phyloP scores from a whole-genome alignment of 2,888 invertebrate species.

The Cryptophagus acutangulus region DNA sequence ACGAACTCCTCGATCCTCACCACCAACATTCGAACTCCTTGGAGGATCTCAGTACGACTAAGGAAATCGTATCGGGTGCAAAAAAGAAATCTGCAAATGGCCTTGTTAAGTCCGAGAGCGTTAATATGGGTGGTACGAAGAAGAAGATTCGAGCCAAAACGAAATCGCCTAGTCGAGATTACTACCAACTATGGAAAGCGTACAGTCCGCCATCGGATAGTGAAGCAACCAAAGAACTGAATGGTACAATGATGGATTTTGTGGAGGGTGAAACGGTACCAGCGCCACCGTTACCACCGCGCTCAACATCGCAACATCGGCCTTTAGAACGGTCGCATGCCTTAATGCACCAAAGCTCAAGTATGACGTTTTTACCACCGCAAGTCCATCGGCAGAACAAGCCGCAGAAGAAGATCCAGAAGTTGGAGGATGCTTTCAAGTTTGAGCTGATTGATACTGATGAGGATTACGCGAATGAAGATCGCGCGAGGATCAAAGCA shows the following conservation, averaged over 20 bases:
- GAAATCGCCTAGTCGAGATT: constrained; percentile 58
- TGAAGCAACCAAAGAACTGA: constrained; percentile 24
- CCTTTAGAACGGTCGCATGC: constrained; percentile 61
- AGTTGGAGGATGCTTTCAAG: constrained; percentile 72
- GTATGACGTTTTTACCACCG: constrained; percentile 52
- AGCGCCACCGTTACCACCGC: constrained; percentile 68
- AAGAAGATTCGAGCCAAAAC: constrained; percentile 58
- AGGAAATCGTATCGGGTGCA: constrained; percentile 37
- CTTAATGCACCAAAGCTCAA: constrained; percentile 25
- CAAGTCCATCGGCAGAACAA: constrained; percentile 64
- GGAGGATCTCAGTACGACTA: constrained; percentile 38
- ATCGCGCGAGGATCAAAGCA: constrained; percentile 37
- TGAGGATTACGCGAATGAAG: constrained; percentile 50
- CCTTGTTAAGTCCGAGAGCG: constrained; percentile 44
- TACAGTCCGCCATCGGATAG: constrained; percentile 48
- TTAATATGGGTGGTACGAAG: constrained; percentile 53
- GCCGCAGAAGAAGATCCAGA: constrained; percentile 60
- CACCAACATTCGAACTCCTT: constrained; percentile 35
- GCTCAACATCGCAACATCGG: constrained; percentile 58
- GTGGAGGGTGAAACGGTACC: constrained; percentile 35
- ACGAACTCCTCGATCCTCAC: constrained; percentile 32
- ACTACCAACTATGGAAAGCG: constrained; percentile 66
- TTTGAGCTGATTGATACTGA: constrained; percentile 83
- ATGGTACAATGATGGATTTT: constrained; percentile 17
- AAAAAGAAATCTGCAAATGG: constrained; percentile 45